phyloP scores from a whole-genome alignment of 2,888 invertebrate genomes.

The Smittia aterrima region DNA sequence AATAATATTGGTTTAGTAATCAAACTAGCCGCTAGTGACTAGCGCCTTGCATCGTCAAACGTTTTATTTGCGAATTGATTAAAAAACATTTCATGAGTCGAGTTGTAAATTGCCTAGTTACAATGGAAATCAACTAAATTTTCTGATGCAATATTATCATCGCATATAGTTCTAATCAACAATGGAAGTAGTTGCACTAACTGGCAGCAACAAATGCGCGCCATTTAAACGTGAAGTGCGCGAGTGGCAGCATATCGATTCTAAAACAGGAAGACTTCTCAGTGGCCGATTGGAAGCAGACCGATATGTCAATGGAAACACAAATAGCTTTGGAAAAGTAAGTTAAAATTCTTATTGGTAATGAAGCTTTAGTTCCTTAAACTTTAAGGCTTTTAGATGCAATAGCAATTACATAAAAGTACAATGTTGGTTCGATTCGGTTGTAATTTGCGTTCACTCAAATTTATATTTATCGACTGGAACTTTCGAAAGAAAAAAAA shows the following conservation, averaged over 20 bases:
- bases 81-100: constrained; percentile 5
- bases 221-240: constrained; percentile 55
- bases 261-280: constrained; percentile 54
- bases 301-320: constrained; percentile 55
- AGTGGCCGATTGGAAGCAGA: constrained; percentile 55
- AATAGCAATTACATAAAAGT: not conserved
- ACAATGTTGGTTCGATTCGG: not conserved
- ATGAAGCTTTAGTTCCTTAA: not conserved
- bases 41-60: not conserved
- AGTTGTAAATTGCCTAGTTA: constrained; percentile 22
- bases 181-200: constrained; percentile 46
- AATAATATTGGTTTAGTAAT: no score
- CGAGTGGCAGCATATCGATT: constrained; percentile 55
- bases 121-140: constrained; percentile 32
- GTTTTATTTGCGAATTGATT: not conserved
- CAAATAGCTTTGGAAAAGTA: constrained; percentile 55
- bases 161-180: not conserved
- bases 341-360: constrained; percentile 43
- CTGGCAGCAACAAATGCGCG: constrained; percentile 48
- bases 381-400: not conserved
- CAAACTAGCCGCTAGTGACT: no score
- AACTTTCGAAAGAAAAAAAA: not conserved
- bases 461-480: not conserved
- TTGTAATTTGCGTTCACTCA: not conserved
- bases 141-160: constrained; percentile 12